Evolutionary conservation across 2,797 vertebrate genomes (phyloP).

Genomic region (Phataginus tricuspis): DNA sequence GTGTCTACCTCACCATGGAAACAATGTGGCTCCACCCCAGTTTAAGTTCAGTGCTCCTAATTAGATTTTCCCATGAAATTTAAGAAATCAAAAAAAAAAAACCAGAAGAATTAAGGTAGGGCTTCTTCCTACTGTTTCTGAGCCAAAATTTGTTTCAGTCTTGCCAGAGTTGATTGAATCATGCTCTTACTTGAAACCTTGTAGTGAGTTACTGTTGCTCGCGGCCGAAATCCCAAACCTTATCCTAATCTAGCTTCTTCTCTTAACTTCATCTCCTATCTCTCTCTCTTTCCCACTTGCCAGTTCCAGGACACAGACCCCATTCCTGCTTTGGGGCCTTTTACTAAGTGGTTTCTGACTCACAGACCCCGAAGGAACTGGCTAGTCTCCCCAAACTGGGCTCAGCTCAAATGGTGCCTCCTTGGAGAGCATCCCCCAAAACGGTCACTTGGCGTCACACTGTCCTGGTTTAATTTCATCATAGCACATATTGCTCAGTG

Average conservation of each 20-base stretch:
- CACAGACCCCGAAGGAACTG: not conserved
- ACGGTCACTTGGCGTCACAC: not conserved
- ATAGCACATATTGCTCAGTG: not conserved
- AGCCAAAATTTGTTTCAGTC: not conserved
- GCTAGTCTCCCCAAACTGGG: not conserved
- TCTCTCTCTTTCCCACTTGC: not conserved
- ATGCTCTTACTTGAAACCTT: not conserved
- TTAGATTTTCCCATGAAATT: not conserved
- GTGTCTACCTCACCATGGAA: not conserved
- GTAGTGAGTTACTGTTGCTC: accelerated
- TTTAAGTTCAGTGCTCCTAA: not conserved
- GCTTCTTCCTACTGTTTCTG: not conserved
- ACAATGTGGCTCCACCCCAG: not conserved
- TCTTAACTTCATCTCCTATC: not conserved
- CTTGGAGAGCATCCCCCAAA: not conserved
- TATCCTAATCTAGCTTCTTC: not conserved
- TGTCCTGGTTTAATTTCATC: not conserved
- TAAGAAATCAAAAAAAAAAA: not conserved
- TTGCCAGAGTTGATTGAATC: not conserved
- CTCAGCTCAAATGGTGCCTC: not conserved
- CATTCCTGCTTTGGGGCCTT: not conserved
- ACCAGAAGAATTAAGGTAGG: not conserved
- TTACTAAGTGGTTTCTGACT: not conserved
- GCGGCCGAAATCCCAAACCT: too few relatives aligned
- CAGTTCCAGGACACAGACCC: too few relatives aligned